Evolutionary conservation across 30 jellyfish, hydroid and myxozoan genomes (phyloP), one percentile per base, ranked within the genome.

Genomic region (Mastigias papua): DNA sequence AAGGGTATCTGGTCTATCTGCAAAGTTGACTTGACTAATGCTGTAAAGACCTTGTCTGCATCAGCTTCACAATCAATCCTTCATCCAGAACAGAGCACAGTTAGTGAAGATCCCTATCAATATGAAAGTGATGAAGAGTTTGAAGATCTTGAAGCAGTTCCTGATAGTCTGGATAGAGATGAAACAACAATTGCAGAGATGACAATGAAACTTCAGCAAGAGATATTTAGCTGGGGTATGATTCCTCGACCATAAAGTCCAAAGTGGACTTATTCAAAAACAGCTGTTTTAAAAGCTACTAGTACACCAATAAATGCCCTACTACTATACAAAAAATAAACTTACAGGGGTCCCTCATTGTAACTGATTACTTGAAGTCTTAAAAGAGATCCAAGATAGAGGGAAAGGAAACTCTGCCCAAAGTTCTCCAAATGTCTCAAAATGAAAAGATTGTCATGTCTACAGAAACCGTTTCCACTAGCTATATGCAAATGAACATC

Each of bases 101-200:
- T 17, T 65, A 35, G 20, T 65, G 76, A 35, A 25, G 37, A 26
- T 65, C 34, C 48, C 37, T 32, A 65, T 65, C 32, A 65, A 32
- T 34, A 65, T 25, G 76, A 65, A 16, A 65, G 25, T 42, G 54
- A 42, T 25, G 76, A 69, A 69, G 54, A 69, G 60, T 34, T 35
- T 69, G 58, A 69, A 35, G 80, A 69, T 69, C 61, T 35, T 69
- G 60, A 69, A 42, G 80, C 49, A 69, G 80, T 26, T 54, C 67
- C 67, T 54, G 67, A 54, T 10, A 25, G 25, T 54, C 67, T 25
- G 9, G 67, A 54, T 5, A 54, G 67, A 54, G 67, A 54, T 54
- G 67, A 54, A 54, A 54, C 67, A 54, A 54, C 67, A 6, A 25
- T 54, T 54, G 25, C 67, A 2, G 27, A 54, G 67, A 54, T 54